These are phyloP conservation scores for Patella depressa DNA, from an alignment of 2,888 invertebrate species.

Conservation along the genomic window DNA sequence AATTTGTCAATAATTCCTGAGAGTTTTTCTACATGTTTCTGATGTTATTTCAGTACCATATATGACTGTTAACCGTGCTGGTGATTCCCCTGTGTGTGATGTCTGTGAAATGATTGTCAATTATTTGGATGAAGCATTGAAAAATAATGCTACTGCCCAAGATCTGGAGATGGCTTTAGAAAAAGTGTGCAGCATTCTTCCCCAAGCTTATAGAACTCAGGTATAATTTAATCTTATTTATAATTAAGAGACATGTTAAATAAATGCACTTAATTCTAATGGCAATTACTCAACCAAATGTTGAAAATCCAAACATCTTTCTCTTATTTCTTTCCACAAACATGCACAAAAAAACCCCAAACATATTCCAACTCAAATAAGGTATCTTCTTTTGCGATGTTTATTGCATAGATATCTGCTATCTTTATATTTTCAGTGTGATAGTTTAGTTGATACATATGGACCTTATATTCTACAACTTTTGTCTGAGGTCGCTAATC, in stretches of 20 bases:
- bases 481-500: constrained; percentile 42
- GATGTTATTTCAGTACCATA: no score
- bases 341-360: no score
- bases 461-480: constrained; percentile 41
- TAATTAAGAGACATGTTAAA: no score
- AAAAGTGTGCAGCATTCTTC: constrained; percentile 27
- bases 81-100: constrained; percentile 23
- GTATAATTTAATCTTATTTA: not conserved
- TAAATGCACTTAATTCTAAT: no score
- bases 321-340: no score
- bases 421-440: constrained; percentile 42
- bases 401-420: no score
- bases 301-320: no score
- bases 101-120: constrained; percentile 24
- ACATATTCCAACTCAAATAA: no score
- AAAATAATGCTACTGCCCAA: constrained; percentile 23
- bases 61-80: not conserved
- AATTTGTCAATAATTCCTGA: no score
- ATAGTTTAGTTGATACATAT: constrained; percentile 40
- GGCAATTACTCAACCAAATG: no score
- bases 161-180: constrained; percentile 23
- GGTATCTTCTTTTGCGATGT: no score
- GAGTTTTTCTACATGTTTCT: no score
- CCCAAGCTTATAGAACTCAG: constrained; percentile 14
- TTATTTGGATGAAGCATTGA: constrained; percentile 20